phyloP scores from a whole-genome alignment of 2,797 vertebrate species.

The Scolopax rusticola region DNA sequence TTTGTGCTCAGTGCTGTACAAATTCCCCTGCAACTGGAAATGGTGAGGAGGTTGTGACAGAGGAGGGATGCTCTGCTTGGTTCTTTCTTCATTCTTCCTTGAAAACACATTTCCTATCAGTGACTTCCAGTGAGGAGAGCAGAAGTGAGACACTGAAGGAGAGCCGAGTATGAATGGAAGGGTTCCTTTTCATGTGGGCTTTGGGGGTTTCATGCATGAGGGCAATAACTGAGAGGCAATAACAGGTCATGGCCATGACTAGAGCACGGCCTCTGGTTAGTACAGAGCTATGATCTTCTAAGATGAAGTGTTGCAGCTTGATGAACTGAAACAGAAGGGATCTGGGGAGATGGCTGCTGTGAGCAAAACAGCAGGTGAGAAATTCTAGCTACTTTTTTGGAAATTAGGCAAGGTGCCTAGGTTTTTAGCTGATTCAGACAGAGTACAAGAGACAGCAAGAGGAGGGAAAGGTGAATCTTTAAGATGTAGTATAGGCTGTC shows the following conservation, averaged over 20 bases:
- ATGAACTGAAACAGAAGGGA: background rate
- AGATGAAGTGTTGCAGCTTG: background rate
- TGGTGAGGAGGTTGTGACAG: background rate
- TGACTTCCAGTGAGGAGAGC: background rate
- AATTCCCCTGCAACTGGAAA: background rate
- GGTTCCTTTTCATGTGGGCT: background rate
- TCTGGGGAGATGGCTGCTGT: background rate
- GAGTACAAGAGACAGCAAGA: background rate
- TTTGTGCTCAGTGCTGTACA: background rate
- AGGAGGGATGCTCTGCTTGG: background rate
- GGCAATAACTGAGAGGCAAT: background rate
- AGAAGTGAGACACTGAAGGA: background rate
- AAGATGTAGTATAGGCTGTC: background rate
- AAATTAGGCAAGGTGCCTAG: background rate
- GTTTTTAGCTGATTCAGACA: background rate
- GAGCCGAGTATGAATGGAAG: background rate
- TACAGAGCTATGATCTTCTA: background rate
- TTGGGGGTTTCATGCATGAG: background rate
- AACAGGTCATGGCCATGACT: background rate
- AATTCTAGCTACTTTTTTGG: background rate
- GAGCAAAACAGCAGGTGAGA: background rate
- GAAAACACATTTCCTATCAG: background rate
- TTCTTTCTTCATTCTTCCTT: background rate
- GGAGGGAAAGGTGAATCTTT: background rate
- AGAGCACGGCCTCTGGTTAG: background rate